A percentile compares a stretch with the other conserved stretches of the same genome.
phyloP scores from a whole-genome alignment of 2,797 vertebrate genomes.

The Falco cherrug region DNA sequence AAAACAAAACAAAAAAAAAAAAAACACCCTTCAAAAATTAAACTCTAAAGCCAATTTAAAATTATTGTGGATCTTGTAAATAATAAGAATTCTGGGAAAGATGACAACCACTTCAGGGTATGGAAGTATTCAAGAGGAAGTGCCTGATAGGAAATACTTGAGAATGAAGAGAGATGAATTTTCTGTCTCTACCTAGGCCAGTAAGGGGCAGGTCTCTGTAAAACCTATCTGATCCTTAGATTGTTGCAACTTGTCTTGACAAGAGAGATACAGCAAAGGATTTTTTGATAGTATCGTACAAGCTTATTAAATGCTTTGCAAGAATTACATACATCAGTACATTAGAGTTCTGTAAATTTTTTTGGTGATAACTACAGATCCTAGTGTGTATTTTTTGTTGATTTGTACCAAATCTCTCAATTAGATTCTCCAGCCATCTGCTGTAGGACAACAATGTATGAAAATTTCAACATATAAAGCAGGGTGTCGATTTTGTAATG shows the following conservation, averaged over 20 bases:
- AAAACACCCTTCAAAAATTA: neutral
- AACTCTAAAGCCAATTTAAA: neutral
- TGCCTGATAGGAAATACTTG: neutral
- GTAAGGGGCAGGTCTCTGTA: neutral
- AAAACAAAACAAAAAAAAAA: neutral
- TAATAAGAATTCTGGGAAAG: neutral
- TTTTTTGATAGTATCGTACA: neutral
- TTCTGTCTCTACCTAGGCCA: neutral
- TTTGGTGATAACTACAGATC: neutral
- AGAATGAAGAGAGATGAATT: neutral
- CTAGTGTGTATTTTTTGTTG: slow-evolving; percentile 35
- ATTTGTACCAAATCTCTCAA: slow-evolving; percentile 51
- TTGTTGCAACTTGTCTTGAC: neutral
- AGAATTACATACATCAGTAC: neutral
- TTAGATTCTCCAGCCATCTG: slow-evolving; percentile 58
- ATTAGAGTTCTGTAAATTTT: neutral
- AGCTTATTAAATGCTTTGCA: neutral
- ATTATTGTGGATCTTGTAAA: neutral
- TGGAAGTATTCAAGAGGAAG: neutral
- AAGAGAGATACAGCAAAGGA: neutral
- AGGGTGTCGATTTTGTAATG: neutral
- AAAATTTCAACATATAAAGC: slow-evolving; percentile 50
- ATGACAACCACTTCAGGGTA: neutral
- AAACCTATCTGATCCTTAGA: neutral
- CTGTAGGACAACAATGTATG: neutral